Conservation (phyloP, 2,888 invertebrate species). For the Mystacides longicornis region DNA sequence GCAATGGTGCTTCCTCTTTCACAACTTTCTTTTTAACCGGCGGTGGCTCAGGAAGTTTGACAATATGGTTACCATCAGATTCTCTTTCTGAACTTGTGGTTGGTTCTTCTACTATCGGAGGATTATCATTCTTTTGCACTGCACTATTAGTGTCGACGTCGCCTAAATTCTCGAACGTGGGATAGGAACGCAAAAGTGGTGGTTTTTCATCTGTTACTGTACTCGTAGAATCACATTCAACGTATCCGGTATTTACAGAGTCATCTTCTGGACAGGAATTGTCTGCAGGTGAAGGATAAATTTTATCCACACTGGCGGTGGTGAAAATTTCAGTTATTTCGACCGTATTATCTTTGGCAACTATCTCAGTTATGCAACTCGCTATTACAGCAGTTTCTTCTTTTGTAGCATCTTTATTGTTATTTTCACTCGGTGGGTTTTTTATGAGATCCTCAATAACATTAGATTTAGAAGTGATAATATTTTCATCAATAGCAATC, state of each 20-base stretch:
- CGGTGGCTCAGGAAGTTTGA: neutral
- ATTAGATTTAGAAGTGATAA: too few species aligned
- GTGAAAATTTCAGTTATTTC: neutral
- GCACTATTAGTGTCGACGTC: neutral
- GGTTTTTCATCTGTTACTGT: constrained; percentile 3
- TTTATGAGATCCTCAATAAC: too few species aligned
- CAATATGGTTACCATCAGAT: neutral
- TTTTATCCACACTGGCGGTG: neutral
- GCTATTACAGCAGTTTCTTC: too few species aligned
- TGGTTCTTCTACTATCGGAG: constrained; percentile 5
- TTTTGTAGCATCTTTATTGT: too few species aligned
- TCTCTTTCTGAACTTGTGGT: neutral
- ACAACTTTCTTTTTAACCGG: constrained; percentile 32
- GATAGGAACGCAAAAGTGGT: neutral
- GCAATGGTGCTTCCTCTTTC: constrained; percentile 49
- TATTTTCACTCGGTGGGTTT: too few species aligned
- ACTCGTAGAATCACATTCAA: neutral
- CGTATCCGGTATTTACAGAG: neutral
- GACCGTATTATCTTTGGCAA: too few species aligned
- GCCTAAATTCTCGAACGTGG: neutral
- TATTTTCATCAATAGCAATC: too few species aligned
- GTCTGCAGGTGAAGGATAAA: too few species aligned
- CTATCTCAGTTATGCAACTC: too few species aligned
- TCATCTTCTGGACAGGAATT: neutral
- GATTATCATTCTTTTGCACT: constrained; percentile 5